Conservation (phyloP, 2,113 vertebrate genomes). For the Erythrocercus mccallii region DNA sequence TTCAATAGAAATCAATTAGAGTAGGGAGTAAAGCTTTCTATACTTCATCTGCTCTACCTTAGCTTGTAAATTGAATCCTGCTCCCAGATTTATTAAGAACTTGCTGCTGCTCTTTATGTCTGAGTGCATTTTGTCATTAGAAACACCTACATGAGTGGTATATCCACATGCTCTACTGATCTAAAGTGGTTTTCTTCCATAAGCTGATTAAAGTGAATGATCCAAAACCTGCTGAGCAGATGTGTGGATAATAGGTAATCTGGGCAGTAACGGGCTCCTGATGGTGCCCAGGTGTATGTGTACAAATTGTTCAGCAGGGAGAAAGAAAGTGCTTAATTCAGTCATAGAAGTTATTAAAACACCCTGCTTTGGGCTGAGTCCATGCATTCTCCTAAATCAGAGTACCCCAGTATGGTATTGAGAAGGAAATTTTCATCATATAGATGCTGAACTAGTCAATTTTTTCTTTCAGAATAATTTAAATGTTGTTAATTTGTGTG, state of each 20-base stretch:
- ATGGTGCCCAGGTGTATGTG: background rate
- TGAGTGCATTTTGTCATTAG: background rate
- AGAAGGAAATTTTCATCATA: background rate
- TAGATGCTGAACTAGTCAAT: fast-evolving
- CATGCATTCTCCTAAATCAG: background rate
- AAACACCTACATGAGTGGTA: background rate
- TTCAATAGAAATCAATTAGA: background rate
- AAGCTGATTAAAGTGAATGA: background rate
- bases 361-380: background rate
- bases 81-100: background rate
- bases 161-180: background rate
- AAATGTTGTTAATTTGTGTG: background rate
- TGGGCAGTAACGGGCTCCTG: background rate
- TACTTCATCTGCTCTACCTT: background rate
- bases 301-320: background rate
- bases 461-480: background rate
- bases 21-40: fast-evolving
- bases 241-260: background rate
- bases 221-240: background rate
- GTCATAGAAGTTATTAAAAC: background rate
- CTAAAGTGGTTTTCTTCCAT: background rate
- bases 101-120: background rate
- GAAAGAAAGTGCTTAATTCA: background rate
- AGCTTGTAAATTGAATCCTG: background rate
- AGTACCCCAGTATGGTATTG: background rate